phyloP scores from a whole-genome alignment of 1,140 invertebrate species.

The Drosophila prosaltans region DNA sequence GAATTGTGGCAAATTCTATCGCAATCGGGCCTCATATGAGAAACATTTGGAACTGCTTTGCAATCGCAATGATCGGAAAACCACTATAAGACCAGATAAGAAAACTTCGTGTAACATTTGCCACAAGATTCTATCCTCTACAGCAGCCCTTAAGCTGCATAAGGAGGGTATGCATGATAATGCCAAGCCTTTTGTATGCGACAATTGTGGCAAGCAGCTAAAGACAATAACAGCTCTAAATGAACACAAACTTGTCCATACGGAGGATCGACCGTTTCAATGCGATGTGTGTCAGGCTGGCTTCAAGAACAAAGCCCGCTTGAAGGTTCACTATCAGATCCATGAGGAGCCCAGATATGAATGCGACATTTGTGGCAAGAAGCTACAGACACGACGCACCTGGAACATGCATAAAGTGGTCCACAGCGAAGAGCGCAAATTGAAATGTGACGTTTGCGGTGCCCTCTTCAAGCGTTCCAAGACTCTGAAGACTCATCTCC shows the following conservation, averaged over 20 bases:
- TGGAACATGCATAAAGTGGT: constrained; percentile 84
- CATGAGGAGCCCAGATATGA: constrained; percentile 83
- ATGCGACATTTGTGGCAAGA: constrained; percentile 83
- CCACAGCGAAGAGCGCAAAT: constrained; percentile 82
- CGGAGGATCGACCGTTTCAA: constrained; percentile 83
- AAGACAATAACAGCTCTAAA: constrained; percentile 83
- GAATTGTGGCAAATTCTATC: constrained; percentile 51
- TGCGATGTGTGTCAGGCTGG: constrained; percentile 83
- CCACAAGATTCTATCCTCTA: constrained; percentile 75
- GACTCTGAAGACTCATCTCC: constrained; percentile 83
- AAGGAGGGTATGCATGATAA: constrained; percentile 83
- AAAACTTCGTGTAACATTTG: constrained; percentile 71
- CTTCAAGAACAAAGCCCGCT: constrained; percentile 75
- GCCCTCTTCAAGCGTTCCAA: constrained; percentile 80
- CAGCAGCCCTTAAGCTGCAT: constrained; percentile 73
- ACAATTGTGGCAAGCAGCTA: constrained; percentile 83
- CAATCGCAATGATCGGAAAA: constrained; percentile 12
- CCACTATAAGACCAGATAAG: constrained; percentile 31
- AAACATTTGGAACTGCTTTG: constrained; percentile 53
- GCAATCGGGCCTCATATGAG: constrained; percentile 55
- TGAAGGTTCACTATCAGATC: constrained; percentile 79
- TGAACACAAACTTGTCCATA: constrained; percentile 84
- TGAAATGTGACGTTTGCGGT: constrained; percentile 82
- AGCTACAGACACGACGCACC: constrained; percentile 83
- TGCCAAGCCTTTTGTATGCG: constrained; percentile 83